Percentiles rank a stretch among this genome's conserved stretches.
Conservation (phyloP, 2,113 vertebrate genomes). For the Hippocampus barbouri region DNA sequence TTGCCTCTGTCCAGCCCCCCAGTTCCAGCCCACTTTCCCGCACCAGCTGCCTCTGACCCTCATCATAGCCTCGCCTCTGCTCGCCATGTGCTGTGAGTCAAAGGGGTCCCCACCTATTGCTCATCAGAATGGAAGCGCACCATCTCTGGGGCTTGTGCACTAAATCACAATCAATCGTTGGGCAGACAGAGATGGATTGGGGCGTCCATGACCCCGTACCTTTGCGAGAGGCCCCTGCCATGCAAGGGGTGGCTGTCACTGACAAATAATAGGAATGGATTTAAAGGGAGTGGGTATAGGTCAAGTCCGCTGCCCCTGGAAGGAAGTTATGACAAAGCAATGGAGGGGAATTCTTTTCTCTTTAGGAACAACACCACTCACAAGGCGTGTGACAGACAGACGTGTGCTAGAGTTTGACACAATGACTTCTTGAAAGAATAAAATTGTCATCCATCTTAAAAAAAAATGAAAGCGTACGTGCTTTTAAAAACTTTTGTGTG, state of each 20-base stretch:
- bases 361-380: conserved; percentile 46
- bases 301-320: conserved; percentile 65
- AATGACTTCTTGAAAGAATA: conserved; percentile 1
- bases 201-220: conserved; percentile 59
- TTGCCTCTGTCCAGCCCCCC: conserved; percentile 29
- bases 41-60: conserved; percentile 72
- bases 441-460: conserved; percentile 7
- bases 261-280: conserved; percentile 69
- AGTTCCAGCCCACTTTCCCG: conserved; percentile 39
- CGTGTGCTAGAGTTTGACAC: conserved; percentile 10
- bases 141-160: conserved; percentile 44
- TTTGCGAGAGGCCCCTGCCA: conserved; percentile 44
- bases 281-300: conserved; percentile 56
- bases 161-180: conserved; percentile 63
- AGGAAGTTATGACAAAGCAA: conserved; percentile 66
- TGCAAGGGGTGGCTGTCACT: conserved; percentile 64
- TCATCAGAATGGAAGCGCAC: conserved; percentile 65
- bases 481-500: background rate
- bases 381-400: conserved; percentile 48
- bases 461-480: background rate
- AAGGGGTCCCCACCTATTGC: conserved; percentile 61
- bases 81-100: conserved; percentile 68
- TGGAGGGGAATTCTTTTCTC: conserved; percentile 60
- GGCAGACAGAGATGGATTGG: conserved; percentile 75
- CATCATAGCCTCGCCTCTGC: conserved; percentile 55